A percentile compares a stretch with the other conserved stretches of the same genome.
These are phyloP conservation scores for Frieseomelitta varia DNA, from an alignment of 1,140 invertebrate genomes.

Conservation along the genomic window DNA sequence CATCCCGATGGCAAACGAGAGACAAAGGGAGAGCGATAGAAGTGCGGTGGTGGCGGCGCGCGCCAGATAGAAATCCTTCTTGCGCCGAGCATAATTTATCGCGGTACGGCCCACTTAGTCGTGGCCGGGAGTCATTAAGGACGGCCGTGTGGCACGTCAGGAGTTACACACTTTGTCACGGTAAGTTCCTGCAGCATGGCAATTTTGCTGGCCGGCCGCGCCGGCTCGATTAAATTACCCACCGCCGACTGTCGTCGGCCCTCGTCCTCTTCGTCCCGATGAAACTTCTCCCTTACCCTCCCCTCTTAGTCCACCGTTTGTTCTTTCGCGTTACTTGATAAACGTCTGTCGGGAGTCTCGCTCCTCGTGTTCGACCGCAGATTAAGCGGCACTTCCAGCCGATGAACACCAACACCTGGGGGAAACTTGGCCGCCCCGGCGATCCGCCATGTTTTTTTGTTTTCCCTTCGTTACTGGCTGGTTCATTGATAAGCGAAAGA, in stretches of 20 bases:
- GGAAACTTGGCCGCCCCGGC: not conserved
- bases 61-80: conserved; percentile 39
- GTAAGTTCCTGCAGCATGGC: conserved; percentile 43
- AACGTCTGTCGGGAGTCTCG: not conserved
- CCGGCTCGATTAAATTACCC: conserved; percentile 51
- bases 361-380: not conserved
- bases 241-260: conserved; percentile 14
- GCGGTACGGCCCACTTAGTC: conserved; percentile 45
- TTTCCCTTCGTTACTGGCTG: too few relatives aligned
- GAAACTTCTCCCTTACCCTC: conserved; percentile 24
- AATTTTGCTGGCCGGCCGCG: conserved; percentile 34
- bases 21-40: not conserved
- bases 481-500: not conserved
- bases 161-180: conserved; percentile 55
- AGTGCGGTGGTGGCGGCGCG: not conserved
- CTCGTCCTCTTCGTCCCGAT: not conserved
- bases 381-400: not conserved
- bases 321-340: conserved; percentile 31
- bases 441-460: not conserved
- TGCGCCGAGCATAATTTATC: conserved; percentile 35
- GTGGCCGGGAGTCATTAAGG: conserved; percentile 51
- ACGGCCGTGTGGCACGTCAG: conserved; percentile 36
- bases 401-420: not conserved
- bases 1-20: too few relatives aligned
- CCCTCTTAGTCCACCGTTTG: not conserved